Evolutionary conservation across 2,888 invertebrate genomes (phyloP), one percentile per base, ranked within the genome.

Genomic region (Dichetophora obliterata): DNA sequence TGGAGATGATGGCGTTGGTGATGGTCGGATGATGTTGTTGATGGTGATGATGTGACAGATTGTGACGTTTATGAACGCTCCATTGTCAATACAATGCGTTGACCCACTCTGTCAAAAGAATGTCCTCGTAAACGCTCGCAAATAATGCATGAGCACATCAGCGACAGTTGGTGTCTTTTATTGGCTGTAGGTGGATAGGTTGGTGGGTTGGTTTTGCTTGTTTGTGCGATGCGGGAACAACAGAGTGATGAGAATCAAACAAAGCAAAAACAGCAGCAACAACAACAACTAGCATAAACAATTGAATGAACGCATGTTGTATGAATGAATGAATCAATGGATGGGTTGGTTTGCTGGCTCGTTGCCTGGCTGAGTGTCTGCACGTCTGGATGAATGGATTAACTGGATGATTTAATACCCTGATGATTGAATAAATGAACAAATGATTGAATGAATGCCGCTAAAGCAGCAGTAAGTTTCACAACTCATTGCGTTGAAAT

Each of bases 21-120:
- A 68, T 16, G 66, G 37, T 54, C 54, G 27, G 43, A 59, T 59
- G 71, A 71, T 16, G 54, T 34, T 52, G 31, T n/a, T 72, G 71
- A n/a, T 71, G 61, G 14, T 48, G 73, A 73, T 63, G 63, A 74
- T 63, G 52, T 74, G 74, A 50, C 50, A 65, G 65, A 65, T 63
- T 48, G 63, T 74, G 74, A 74, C 65, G 54, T 74, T 65, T 65
- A 74, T 74, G 50, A 65, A 34, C 52, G 65, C 65, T 52, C 24
- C 65, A 65, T 74, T 74, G 74, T 74, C 65, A 74, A 74, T 52
- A 74, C 63, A 74, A 65, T 65, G 74, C 52, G 63, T 74, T 74
- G 63, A 74, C 74, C 74, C 74, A 34, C 34, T 63, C 74, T 65
- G 63, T 65, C 73, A 73, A 34, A 65, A 24, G 27, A 65, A 52